Evolutionary conservation across 2,888 invertebrate genomes (phyloP).

Genomic region (Zonitis immaculata): DNA sequence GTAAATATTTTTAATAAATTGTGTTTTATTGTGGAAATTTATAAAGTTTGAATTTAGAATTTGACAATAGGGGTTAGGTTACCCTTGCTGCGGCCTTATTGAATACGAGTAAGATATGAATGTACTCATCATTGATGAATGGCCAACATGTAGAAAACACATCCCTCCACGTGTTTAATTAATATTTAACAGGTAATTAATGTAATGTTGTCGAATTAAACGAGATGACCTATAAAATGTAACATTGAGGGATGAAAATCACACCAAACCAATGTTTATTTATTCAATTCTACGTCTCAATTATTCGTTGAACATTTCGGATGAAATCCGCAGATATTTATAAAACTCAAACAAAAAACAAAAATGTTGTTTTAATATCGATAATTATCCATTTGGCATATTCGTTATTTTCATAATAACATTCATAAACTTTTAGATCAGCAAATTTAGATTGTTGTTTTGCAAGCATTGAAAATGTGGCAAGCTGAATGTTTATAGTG

Average conservation of each 20-base stretch:
- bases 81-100: constrained; percentile 47
- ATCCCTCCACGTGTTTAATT: constrained; percentile 27
- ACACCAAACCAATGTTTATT: constrained; percentile 12
- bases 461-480: constrained; percentile 37
- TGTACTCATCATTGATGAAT: constrained; percentile 33
- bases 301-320: not conserved
- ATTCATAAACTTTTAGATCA: not conserved
- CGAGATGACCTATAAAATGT: constrained; percentile 34
- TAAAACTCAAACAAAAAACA: no score
- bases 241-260: constrained; percentile 27
- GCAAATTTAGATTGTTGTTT: constrained; percentile 6
- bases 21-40: constrained; percentile 23
- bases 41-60: constrained; percentile 21
- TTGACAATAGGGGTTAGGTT: constrained; percentile 49
- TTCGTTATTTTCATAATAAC: not conserved
- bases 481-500: constrained; percentile 49
- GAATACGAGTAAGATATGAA: constrained; percentile 32
- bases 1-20: constrained; percentile 20
- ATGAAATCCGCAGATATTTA: no score
- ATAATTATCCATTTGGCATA: not conserved
- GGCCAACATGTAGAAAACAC: constrained; percentile 36
- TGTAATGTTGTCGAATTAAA: constrained; percentile 10
- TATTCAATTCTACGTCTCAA: not conserved
- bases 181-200: constrained; percentile 32
- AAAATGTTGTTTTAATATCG: no score